Evolutionary conservation across 2,888 invertebrate genomes (phyloP).

Genomic region (Aphidoletes aphidimyza): DNA sequence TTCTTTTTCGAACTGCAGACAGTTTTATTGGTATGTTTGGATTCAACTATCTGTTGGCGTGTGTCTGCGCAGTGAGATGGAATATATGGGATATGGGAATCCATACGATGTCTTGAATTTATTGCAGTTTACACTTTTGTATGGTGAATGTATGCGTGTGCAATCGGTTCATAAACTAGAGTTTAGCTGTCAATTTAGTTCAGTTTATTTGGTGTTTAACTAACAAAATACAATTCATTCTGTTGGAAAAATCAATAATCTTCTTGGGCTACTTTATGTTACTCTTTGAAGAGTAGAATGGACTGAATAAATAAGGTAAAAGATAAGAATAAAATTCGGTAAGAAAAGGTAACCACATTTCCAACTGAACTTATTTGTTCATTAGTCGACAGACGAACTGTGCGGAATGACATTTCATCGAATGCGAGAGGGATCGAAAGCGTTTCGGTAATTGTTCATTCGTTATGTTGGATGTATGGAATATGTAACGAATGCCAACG

Average conservation of each 20-base stretch:
- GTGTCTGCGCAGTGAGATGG: too few relatives aligned
- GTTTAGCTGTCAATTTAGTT: conserved; percentile 40
- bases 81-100: too few relatives aligned
- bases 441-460: neutral
- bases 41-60: too few relatives aligned
- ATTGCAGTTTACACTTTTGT: conserved; percentile 8
- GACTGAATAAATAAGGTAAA: conserved; percentile 2
- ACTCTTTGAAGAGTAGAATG: too few relatives aligned
- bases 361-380: conserved; percentile 16
- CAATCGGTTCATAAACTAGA: neutral
- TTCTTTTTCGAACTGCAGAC: conserved; percentile 19
- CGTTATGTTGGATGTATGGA: neutral
- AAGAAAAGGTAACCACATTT: neutral
- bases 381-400: neutral
- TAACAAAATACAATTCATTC: conserved; percentile 7
- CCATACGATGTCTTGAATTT: neutral
- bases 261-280: neutral
- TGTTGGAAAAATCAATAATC: conserved; percentile 18
- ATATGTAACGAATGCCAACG: neutral
- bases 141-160: too few relatives aligned
- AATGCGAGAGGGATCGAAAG: neutral
- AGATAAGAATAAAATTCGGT: neutral
- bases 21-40: neutral
- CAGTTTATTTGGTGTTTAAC: conserved; percentile 9
- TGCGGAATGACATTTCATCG: neutral